These are phyloP conservation scores for Acanthis flammea DNA, from an alignment of 2,797 vertebrate genomes.

Conservation along the genomic window DNA sequence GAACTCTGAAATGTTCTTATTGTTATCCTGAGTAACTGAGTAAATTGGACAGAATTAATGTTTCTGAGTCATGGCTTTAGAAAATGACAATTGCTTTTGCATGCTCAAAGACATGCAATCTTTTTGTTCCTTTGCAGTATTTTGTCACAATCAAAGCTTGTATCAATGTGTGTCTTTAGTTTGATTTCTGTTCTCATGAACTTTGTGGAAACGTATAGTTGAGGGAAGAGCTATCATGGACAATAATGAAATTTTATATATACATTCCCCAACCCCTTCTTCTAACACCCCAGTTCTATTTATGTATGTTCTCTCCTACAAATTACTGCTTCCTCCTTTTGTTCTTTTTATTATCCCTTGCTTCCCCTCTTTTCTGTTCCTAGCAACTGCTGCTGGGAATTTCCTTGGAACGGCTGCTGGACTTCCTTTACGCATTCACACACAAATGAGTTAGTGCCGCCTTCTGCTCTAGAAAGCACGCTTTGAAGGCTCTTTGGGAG, in stretches of 20 bases:
- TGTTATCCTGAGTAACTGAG: neutral
- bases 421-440: neutral
- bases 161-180: neutral
- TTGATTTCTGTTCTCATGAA: neutral
- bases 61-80: neutral
- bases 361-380: neutral
- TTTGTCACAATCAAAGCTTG: neutral
- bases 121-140: neutral
- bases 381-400: neutral
- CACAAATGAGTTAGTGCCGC: fast-evolving
- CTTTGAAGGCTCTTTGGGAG: neutral
- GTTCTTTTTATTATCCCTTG: neutral
- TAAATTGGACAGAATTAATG: neutral
- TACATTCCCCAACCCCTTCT: fast-evolving
- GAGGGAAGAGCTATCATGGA: neutral
- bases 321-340: neutral
- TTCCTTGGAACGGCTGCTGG: neutral
- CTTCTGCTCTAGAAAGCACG: neutral
- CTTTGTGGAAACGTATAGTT: neutral
- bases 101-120: neutral
- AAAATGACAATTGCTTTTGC: neutral
- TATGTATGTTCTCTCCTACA: neutral
- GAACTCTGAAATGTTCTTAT: neutral
- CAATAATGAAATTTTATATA: neutral
- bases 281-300: neutral